phyloP scores from a whole-genome alignment of 1,140 invertebrate genomes.

The Trachymyrmex cornetzi region DNA sequence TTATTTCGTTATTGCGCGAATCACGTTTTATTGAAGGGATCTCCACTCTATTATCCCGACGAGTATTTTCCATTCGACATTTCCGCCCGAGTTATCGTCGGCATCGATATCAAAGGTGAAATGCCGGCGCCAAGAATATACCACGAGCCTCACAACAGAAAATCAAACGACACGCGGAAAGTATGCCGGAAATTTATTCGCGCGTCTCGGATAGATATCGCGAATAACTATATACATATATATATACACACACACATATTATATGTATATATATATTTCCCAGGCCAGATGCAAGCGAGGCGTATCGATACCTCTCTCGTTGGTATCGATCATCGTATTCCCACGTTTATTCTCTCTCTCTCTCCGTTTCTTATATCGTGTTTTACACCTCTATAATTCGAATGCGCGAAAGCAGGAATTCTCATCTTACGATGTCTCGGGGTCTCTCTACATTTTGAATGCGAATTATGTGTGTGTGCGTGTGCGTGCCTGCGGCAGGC shows the following conservation, averaged over 20 bases:
- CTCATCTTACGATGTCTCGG: conserved; percentile 12
- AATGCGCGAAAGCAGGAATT: conserved; percentile 14
- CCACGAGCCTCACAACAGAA: not conserved
- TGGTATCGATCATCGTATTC: conserved; percentile 38
- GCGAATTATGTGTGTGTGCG: not conserved
- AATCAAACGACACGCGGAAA: conserved; percentile 7
- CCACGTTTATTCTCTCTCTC: conserved; percentile 21
- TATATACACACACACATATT: too few species aligned
- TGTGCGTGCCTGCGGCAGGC: conserved; percentile 55
- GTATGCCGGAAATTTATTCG: conserved; percentile 35
- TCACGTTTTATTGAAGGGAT: conserved; percentile 13
- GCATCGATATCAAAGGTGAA: conserved; percentile 43
- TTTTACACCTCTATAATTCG: not conserved
- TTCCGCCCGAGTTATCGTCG: conserved; percentile 30
- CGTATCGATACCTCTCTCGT: conserved; percentile 36
- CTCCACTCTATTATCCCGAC: conserved; percentile 12
- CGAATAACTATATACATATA: conserved; percentile 7
- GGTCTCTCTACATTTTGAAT: conserved; percentile 1
- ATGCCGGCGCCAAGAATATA: conserved; percentile 24
- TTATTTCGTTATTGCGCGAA: conserved; percentile 39
- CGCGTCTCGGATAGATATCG: conserved; percentile 32
- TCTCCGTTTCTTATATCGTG: not conserved
- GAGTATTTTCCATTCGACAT: conserved; percentile 26
- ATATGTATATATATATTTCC: not conserved
- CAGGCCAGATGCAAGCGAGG: not conserved